Percentiles rank a stretch among this genome's conserved stretches.
Evolutionary conservation across 2,888 invertebrate species (phyloP).

Genomic region (Teinopalpus imperialis): DNA sequence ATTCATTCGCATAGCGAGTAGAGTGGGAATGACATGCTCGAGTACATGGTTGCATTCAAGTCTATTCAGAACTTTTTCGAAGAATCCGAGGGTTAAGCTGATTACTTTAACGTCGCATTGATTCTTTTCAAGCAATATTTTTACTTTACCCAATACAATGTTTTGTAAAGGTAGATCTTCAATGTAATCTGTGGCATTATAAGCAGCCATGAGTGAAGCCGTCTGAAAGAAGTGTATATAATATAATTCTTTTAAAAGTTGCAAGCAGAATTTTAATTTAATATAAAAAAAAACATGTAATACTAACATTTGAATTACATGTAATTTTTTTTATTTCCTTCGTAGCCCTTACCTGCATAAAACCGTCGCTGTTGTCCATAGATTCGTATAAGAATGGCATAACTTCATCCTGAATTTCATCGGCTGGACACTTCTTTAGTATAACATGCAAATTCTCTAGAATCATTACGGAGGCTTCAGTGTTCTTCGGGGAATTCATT

Average conservation of each 20-base stretch:
- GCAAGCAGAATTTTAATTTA: background rate
- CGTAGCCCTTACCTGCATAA: slow-evolving; percentile 88
- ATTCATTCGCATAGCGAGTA: slow-evolving; percentile 91
- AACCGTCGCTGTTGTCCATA: slow-evolving; percentile 93
- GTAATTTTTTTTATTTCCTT: no score
- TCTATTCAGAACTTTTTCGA: slow-evolving; percentile 90
- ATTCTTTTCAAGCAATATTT: slow-evolving; percentile 89
- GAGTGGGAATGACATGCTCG: slow-evolving; percentile 94
- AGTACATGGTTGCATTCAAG: slow-evolving; percentile 93
- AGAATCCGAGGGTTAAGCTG: slow-evolving; percentile 88
- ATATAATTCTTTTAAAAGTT: background rate
- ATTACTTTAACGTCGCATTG: slow-evolving; percentile 90
- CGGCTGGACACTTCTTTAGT: slow-evolving; percentile 91
- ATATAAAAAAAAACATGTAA: background rate
- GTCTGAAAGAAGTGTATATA: slow-evolving; percentile 80
- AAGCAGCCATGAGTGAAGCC: slow-evolving; percentile 93
- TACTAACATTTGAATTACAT: no score
- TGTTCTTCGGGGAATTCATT: slow-evolving; percentile 89
- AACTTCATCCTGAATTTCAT: slow-evolving; percentile 90
- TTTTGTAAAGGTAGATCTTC: slow-evolving; percentile 90
- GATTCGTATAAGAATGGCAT: slow-evolving; percentile 93
- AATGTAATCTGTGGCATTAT: slow-evolving; percentile 91
- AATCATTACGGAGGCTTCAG: slow-evolving; percentile 93
- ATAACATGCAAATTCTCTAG: slow-evolving; percentile 95
- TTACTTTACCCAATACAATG: slow-evolving; percentile 92